phyloP scores from a whole-genome alignment of 2,797 vertebrate species.

The Phylloscopus collybita region DNA sequence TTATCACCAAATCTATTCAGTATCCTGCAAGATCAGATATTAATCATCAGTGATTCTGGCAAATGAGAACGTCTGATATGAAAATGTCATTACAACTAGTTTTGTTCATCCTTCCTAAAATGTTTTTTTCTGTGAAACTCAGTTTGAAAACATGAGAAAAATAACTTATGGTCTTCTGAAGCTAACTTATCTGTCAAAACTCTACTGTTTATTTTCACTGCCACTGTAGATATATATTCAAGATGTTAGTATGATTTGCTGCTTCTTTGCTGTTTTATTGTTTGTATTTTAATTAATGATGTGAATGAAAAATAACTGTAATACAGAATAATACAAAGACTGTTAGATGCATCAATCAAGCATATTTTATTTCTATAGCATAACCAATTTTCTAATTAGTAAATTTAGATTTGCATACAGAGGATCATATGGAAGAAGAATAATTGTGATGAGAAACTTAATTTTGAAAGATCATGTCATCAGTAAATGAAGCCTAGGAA shows the following conservation, averaged over 20 bases:
- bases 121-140: neutral
- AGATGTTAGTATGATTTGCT: neutral
- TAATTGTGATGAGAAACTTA: neutral
- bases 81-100: neutral
- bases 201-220: neutral
- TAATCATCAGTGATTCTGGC: neutral
- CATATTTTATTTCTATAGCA: constrained; percentile 24
- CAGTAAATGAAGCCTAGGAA: constrained; percentile 13
- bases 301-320: neutral
- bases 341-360: constrained; percentile 44
- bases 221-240: neutral
- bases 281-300: constrained; percentile 51
- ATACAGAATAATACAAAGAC: neutral
- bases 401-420: constrained; percentile 24
- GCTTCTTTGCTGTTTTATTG: neutral
- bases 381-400: constrained; percentile 46
- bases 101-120: neutral
- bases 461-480: constrained; percentile 29
- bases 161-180: neutral
- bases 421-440: constrained; percentile 24
- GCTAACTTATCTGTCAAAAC: neutral
- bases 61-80: neutral
- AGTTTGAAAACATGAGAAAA: neutral
- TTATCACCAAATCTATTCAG: neutral
- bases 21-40: neutral